Base-by-base conservation (phyloP, 2,113 vertebrate species). In the Motacilla tschutschensis region DNA sequence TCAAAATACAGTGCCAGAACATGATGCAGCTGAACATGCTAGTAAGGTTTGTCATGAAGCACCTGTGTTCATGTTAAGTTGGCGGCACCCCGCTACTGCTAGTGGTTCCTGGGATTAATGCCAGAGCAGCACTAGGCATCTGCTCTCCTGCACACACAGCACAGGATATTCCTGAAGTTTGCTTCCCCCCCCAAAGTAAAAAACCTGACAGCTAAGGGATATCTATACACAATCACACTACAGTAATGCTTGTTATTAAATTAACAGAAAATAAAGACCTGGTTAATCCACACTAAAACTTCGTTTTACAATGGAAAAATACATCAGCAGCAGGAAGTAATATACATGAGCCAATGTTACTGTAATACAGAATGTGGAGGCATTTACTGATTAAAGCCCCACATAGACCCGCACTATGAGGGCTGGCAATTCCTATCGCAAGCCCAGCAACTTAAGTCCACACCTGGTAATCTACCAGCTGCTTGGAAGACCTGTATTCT, bases 1-100 rank as follows among this genome's bases (percentile, higher is more conserved):
- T 98, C 97, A 98, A 98, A 99, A 98, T 98, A 99, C 99, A 99
- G 98, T 99, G 98, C 98, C 98, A 98, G 98, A 98, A 98, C 98
- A 98, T 97, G 95, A 98, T 98, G 98, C 98, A 99, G 98, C 98
- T 98, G 97, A 98, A 98, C 98, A 99, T 99, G 98, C 98, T 98
- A 97, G 96, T 98, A 97, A 96, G 94, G 97, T 98, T 95, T 95
- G 96, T 97, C 98, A 98, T 97, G 98, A 98, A 98, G 98, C 98
- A 98, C 98, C 98, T 97, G 98, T 98, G 98, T 98, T 98, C 98
- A 94, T 97, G 97, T 97, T 94, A 96, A 95, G 78, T 96, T 95
- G 96, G 97, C 95, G 85, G 96, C 87, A 47, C 95, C 96, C 95
- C 91, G 95, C 98, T 96, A 96, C 97, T 97, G 97, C 96, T 98